phyloP scores from a whole-genome alignment of 1,140 invertebrate species.

The Acromyrmex charruanus region DNA sequence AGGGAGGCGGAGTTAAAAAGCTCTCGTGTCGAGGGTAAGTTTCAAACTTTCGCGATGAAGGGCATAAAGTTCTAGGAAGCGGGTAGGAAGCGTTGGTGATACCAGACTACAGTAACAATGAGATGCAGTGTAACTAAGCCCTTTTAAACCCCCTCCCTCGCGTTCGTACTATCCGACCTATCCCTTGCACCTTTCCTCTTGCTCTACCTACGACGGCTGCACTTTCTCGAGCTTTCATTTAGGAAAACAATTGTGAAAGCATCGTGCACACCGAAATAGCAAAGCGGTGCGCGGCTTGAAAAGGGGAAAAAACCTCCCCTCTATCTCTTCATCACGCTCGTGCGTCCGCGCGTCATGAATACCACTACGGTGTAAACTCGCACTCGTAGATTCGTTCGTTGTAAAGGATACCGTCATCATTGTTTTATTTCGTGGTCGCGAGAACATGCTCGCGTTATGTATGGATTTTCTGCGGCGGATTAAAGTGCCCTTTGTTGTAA shows the following conservation, averaged over 20 bases:
- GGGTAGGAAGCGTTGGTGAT: slow-evolving; percentile 50
- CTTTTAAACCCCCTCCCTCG: slow-evolving; percentile 36
- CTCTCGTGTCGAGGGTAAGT: slow-evolving; percentile 66
- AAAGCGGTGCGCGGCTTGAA: slow-evolving; percentile 44
- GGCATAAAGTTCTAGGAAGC: slow-evolving; percentile 61
- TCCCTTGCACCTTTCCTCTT: slow-evolving; percentile 1
- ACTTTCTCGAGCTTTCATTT: slow-evolving; percentile 74
- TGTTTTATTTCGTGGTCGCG: slow-evolving; percentile 51
- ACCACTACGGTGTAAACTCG: slow-evolving; percentile 41
- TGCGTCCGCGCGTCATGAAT: slow-evolving; percentile 38
- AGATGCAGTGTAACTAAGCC: slow-evolving; percentile 73
- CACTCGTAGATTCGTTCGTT: slow-evolving; percentile 60
- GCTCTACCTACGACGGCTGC: slow-evolving; percentile 39
- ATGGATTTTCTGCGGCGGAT: slow-evolving; percentile 58
- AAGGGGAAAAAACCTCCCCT: slow-evolving; percentile 14
- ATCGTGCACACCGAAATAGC: slow-evolving; percentile 55
- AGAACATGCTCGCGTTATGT: slow-evolving; percentile 54
- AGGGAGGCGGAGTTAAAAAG: slow-evolving; percentile 65
- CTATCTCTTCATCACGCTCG: slow-evolving; percentile 5
- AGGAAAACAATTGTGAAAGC: slow-evolving; percentile 75
- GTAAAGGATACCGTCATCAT: slow-evolving; percentile 56
- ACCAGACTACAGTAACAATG: slow-evolving; percentile 68
- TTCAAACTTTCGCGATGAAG: slow-evolving; percentile 64
- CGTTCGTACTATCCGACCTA: slow-evolving; percentile 28
- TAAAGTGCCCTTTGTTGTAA: slow-evolving; percentile 61